Conservation (phyloP, 2,888 invertebrate species). For the Neoaliturus tenellus region DNA sequence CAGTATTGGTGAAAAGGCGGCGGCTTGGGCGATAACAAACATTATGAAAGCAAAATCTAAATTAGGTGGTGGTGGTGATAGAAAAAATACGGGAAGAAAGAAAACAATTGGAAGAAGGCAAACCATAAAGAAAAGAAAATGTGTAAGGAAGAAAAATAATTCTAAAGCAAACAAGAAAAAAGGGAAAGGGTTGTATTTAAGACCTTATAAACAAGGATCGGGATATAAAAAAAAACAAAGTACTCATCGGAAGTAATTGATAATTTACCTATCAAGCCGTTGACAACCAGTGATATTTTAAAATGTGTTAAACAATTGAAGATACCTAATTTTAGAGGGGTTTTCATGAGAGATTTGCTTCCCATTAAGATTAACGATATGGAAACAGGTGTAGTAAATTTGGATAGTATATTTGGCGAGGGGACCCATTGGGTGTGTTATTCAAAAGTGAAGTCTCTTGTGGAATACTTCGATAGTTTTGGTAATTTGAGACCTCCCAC, state of each 20-base stretch:
- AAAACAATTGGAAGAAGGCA: no score
- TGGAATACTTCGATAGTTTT: slow-evolving; percentile 13
- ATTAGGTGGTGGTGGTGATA: neutral
- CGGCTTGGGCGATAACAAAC: neutral
- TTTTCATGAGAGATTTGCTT: slow-evolving; percentile 10
- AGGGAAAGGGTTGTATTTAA: neutral
- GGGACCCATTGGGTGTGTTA: slow-evolving; percentile 21
- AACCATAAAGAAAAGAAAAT: neutral
- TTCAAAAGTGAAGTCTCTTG: neutral
- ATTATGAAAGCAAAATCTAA: slow-evolving; percentile 21
- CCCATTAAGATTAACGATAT: neutral
- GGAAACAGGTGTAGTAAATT: neutral
- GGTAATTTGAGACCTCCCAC: neutral
- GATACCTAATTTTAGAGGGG: slow-evolving; percentile 23
- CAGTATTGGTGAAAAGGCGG: neutral
- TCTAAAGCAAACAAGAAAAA: neutral
- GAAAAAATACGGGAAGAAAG: neutral
- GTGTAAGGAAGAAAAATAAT: neutral
- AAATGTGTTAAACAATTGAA: neutral
- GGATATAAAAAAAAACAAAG: neutral
- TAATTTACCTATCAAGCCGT: neutral
- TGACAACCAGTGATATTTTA: neutral
- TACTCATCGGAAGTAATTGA: neutral
- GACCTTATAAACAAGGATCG: slow-evolving; percentile 13
- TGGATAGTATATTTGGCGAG: neutral